These are phyloP conservation scores for Himalopsyche anomala DNA, from an alignment of 2,888 invertebrate genomes.

Conservation along the genomic window DNA sequence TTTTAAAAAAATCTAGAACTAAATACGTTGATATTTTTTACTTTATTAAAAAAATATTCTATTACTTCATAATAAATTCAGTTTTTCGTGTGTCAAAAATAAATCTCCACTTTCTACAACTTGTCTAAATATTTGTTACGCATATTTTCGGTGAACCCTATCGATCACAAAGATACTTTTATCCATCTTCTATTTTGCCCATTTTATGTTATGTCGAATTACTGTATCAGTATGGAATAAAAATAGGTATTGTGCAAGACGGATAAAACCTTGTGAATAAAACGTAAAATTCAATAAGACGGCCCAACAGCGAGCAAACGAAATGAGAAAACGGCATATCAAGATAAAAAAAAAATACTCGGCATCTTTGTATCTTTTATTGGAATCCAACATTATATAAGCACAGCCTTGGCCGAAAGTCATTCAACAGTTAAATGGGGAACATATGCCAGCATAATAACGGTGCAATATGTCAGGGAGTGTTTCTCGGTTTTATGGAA, in stretches of 20 bases:
- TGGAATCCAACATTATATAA: neutral
- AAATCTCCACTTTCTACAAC: neutral
- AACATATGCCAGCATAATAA: neutral
- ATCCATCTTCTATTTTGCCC: neutral
- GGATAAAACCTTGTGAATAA: neutral
- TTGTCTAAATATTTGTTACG: neutral
- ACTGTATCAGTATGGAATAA: neutral
- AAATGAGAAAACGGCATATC: slow-evolving; percentile 19
- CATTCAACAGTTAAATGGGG: slow-evolving; percentile 15
- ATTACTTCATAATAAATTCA: too few species aligned
- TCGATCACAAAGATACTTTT: neutral
- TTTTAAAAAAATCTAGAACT: too few species aligned
- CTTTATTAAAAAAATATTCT: too few species aligned
- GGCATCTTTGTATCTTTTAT: slow-evolving; percentile 6
- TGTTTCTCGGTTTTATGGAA: too few species aligned
- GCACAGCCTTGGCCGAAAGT: neutral
- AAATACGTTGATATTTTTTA: too few species aligned
- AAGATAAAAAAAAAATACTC: neutral
- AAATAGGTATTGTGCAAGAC: neutral
- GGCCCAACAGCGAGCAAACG: slow-evolving; percentile 6
- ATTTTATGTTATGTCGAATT: neutral
- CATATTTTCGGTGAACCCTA: neutral
- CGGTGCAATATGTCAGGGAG: neutral
- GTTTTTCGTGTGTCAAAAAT: neutral
- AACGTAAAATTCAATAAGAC: slow-evolving; percentile 12